A percentile compares a stretch with the other conserved stretches of the same genome.
phyloP scores from a whole-genome alignment of 2,888 invertebrate species.

The Busseola fusca region DNA sequence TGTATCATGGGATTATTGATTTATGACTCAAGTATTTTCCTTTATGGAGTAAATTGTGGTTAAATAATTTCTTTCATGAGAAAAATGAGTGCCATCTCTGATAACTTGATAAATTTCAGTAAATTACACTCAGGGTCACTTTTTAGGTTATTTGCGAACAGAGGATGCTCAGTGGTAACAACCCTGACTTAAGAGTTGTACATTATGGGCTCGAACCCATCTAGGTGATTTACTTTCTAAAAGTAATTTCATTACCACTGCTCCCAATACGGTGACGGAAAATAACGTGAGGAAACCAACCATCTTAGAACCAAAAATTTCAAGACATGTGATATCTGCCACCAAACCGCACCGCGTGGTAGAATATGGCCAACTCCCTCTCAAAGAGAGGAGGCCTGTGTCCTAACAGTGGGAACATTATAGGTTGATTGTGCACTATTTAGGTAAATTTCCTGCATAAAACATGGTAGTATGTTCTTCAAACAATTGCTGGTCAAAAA shows the following conservation, averaged over 20 bases:
- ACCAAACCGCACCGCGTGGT: background rate
- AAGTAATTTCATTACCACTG: background rate
- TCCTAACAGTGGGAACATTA: background rate
- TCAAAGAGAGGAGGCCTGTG: background rate
- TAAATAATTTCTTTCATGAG: background rate
- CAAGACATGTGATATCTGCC: background rate
- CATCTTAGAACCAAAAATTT: background rate
- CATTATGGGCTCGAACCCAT: background rate
- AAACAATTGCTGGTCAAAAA: background rate
- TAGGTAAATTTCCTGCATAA: background rate
- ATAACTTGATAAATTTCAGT: background rate
- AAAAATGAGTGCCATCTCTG: background rate
- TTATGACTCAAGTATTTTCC: constrained; percentile 12
- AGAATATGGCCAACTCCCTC: background rate
- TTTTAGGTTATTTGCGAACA: background rate
- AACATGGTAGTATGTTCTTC: background rate
- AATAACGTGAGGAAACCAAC: background rate
- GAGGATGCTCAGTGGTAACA: background rate
- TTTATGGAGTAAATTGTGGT: background rate
- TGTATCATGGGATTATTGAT: constrained; percentile 26
- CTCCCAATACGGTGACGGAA: background rate
- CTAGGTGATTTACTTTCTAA: background rate
- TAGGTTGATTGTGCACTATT: background rate
- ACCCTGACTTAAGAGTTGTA: too few species aligned
- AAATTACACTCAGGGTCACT: background rate